A percentile compares a stretch with the other conserved stretches of the same genome.
Conservation (phyloP, 2,113 vertebrate genomes). For the Rallus limicola region DNA sequence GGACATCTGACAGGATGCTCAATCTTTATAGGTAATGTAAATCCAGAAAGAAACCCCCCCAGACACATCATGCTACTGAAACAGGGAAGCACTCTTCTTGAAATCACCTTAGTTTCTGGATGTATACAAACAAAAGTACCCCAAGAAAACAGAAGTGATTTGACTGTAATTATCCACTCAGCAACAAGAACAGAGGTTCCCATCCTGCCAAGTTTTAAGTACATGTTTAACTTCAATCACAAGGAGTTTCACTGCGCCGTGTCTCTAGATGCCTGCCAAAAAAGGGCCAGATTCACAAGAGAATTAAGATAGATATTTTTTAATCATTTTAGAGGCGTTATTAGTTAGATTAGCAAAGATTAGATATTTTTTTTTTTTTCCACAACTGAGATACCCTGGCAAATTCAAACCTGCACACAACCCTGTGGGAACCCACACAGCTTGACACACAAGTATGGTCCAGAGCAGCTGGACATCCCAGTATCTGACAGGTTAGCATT, state of each 20-base stretch:
- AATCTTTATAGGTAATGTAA: background rate
- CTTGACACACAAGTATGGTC: rapidly evolving
- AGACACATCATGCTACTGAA: rapidly evolving
- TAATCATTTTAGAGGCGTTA: background rate
- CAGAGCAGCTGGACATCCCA: rapidly evolving
- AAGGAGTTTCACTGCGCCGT: background rate
- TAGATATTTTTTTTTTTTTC: background rate
- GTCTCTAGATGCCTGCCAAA: background rate
- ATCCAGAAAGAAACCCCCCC: background rate
- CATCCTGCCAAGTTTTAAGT: background rate
- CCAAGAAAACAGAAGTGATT: background rate
- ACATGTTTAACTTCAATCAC: background rate
- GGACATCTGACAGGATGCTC: background rate
- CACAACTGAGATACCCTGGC: background rate
- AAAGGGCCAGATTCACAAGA: background rate
- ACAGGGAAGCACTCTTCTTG: background rate
- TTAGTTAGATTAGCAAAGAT: background rate
- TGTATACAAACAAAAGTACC: background rate
- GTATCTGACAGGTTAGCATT: background rate
- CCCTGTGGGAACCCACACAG: background rate
- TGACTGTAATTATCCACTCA: background rate
- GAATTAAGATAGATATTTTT: background rate
- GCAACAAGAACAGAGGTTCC: background rate
- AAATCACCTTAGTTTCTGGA: background rate
- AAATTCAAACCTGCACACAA: background rate